Base-by-base conservation (phyloP, 2,113 vertebrate species). In the Melanerpes aurifrons region DNA sequence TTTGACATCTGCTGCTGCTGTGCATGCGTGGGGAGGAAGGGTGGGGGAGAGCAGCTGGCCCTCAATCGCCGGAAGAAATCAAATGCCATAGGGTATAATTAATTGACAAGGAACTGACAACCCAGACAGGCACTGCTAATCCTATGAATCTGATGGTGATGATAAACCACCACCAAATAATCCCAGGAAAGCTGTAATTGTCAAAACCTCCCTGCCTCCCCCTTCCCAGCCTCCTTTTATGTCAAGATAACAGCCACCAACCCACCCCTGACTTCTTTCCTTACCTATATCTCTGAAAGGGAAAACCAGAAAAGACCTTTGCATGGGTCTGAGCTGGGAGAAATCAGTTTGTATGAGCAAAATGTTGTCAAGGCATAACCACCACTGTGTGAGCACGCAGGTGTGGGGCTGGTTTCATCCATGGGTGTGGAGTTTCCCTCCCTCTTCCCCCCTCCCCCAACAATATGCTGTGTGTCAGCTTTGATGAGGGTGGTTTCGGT, bases 31-130 rank as follows among this genome's bases (percentile, higher is more conserved):
- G 91, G 86, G 95, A 87, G 91, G 31, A 74, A 64, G 69, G 40
- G 56, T 75, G 92, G 92, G 83, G 63, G 74, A 53, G 87, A 92
- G 89, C 91, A 93, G 94, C 94, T 88, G 89, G 78, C 79, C 90
- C 75, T 94, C 83, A 54, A 58, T 95, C 47, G 26, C 87, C 5
- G 9, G 85, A 85, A 77, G 82, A 77, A 88, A 95, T 93, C 58
- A 68, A 79, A 50, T 87, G 67, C 48, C 91, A 72, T 21, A 50
- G 91, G 81, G 89, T 92, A 78, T 92, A 94, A 94, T 91, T 93
- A 88, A 90, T 77, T 83, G 88, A 94, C 82, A 86, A 91, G 91
- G 67, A 92, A 74, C 83, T 86, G 80, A 84, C 53, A 81, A 61
- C 73, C 88, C 89, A 93, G 84, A 84, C 8, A 12, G 86, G 84